These are phyloP conservation scores for Drosophila lini DNA, from an alignment of 1,140 invertebrate genomes.

Conservation along the genomic window DNA sequence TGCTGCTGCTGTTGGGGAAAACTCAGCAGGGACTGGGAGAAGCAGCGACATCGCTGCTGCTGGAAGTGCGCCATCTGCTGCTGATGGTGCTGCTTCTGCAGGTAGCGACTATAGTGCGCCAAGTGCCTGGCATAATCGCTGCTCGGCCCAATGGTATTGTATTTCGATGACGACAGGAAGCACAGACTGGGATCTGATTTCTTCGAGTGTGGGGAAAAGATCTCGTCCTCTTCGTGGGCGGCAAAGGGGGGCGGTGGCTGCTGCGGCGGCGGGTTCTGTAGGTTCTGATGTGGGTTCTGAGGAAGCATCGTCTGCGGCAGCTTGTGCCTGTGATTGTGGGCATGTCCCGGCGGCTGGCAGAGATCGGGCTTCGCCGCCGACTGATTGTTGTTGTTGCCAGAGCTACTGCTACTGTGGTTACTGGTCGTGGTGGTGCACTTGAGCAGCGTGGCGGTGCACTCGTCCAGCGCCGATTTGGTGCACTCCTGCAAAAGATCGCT, in stretches of 20 bases:
- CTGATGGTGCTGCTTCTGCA: slow-evolving; percentile 77
- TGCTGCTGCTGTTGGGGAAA: slow-evolving; percentile 65
- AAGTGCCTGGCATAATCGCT: slow-evolving; percentile 78
- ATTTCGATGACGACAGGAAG: slow-evolving; percentile 72
- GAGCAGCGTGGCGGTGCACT: slow-evolving; percentile 74
- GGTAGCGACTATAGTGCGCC: slow-evolving; percentile 74
- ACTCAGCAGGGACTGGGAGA: slow-evolving; percentile 78
- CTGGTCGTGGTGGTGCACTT: slow-evolving; percentile 64
- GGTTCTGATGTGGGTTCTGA: slow-evolving; percentile 35
- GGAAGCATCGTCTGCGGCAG: slow-evolving; percentile 26
- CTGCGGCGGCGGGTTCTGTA: slow-evolving; percentile 12
- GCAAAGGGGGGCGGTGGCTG: slow-evolving; percentile 58
- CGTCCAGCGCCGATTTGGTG: slow-evolving; percentile 75
- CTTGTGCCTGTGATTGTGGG: slow-evolving; percentile 36
- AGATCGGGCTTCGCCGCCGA: slow-evolving; percentile 65
- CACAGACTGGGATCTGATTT: slow-evolving; percentile 78
- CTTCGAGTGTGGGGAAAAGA: slow-evolving; percentile 73
- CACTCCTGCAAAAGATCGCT: slow-evolving; percentile 75
- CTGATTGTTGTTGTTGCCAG: slow-evolving; percentile 29
- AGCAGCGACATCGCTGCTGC: slow-evolving; percentile 78
- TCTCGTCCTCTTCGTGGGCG: slow-evolving; percentile 71
- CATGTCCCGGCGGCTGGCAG: slow-evolving; percentile 58
- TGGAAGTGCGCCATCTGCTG: slow-evolving; percentile 72
- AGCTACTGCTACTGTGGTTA: slow-evolving; percentile 29
- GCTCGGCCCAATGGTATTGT: slow-evolving; percentile 81